Evolutionary conservation across 2,888 invertebrate genomes (phyloP), one percentile per base, ranked within the genome.

Genomic region (Ophion ellenae): DNA sequence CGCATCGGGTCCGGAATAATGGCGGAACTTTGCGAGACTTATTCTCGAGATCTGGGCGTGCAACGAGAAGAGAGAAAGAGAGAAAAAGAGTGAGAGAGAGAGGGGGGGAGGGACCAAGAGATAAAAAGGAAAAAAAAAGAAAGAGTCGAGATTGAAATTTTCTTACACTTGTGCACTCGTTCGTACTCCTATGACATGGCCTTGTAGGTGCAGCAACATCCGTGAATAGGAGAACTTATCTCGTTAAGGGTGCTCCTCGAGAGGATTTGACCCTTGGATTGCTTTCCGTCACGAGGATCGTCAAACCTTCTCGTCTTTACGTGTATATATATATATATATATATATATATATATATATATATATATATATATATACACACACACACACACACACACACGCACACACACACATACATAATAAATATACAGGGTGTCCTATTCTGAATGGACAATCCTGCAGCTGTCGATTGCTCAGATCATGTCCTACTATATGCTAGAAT

Each of bases 191-290:
- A 67, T 47, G 47, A 47, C 9, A 78, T 69, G 63, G 75, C 57
- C 53, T 32, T 24, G 57, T 64, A 67, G 57, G 20, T 63, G 17
- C 36, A 47, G 47, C 83, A 75, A 64, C 77, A 67, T 79, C 36
- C 70, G 73, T 66, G 64, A 84, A 81, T 85, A 59, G 79, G 81
- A 63, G 74, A 86, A 86, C 86, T 86, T 86, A 85, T 83, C 86
- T 85, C 85, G 85, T 86, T 86, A 86, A 85, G 86, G 79, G 82
- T 40, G 82, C 73, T 67, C 53, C 79, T 59, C 32, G 53, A 79
- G 69, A 78, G 75, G 59, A 20, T 61, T 76, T 64, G 75, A 84
- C 86, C 82, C 79, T 73, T 61, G 74, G 74, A 45, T 74, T 63
- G 24, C 45, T 20, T 63, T 74, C 24, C 74, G 24, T 24, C 63